These are phyloP conservation scores for Lasioglossum morio DNA, from an alignment of 2,888 invertebrate genomes.

Conservation along the genomic window DNA sequence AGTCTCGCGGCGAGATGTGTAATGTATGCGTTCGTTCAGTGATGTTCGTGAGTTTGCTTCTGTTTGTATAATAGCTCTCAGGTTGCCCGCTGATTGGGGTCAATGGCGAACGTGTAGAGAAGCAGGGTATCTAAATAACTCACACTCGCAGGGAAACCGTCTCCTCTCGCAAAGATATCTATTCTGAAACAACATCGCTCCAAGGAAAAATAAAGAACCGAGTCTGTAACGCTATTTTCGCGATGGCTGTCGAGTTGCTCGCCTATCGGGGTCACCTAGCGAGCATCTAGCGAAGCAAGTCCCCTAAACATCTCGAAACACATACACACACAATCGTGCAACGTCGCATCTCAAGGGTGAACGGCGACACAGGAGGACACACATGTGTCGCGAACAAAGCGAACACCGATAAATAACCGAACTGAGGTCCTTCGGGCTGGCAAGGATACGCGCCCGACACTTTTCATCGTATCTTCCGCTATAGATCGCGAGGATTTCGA, in stretches of 20 bases:
- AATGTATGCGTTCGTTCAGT: not conserved
- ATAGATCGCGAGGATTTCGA: conserved; percentile 3
- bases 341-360: not conserved
- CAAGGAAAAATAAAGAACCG: not conserved
- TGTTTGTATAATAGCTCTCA: not conserved
- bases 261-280: not conserved
- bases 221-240: not conserved
- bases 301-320: not conserved
- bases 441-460: not conserved
- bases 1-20: not conserved
- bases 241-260: not conserved
- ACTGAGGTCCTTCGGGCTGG: not conserved
- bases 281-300: not conserved
- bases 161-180: not conserved
- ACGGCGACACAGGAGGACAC: not conserved
- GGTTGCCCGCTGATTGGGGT: not conserved
- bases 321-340: not conserved
- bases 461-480: not conserved
- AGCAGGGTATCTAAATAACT: not conserved
- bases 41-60: not conserved
- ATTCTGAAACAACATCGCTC: not conserved
- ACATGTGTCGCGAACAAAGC: not conserved
- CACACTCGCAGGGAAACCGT: not conserved
- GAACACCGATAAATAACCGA: not conserved
- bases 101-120: not conserved